These are phyloP conservation scores for Listrodromus nycthemerus DNA, from an alignment of 2,888 invertebrate species.

Conservation along the genomic window DNA sequence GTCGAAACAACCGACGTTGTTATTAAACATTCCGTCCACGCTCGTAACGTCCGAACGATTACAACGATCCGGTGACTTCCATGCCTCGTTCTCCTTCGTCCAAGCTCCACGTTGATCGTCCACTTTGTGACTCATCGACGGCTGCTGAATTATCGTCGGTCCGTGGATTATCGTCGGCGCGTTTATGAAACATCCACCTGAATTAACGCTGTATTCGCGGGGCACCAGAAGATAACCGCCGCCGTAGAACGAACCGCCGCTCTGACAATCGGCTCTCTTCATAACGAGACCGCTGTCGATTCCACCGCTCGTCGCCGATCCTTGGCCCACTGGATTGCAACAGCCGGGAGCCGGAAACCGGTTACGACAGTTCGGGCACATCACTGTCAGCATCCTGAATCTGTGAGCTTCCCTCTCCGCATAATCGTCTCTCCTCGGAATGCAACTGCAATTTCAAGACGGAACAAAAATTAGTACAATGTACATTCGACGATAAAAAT, in stretches of 20 bases:
- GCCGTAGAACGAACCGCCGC: constrained; percentile 67
- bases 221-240: constrained; percentile 74
- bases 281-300: constrained; percentile 1
- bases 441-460: constrained; percentile 56
- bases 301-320: constrained; percentile 17
- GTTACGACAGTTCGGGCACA: constrained; percentile 90
- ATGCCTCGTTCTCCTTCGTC: not conserved
- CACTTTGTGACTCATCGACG: constrained; percentile 14
- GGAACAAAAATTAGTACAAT: not conserved
- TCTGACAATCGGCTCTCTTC: constrained; percentile 37
- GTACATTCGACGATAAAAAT: not conserved
- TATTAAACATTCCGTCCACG: not conserved
- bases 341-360: constrained; percentile 85
- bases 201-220: constrained; percentile 72
- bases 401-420: constrained; percentile 34
- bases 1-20: not conserved
- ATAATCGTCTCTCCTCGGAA: constrained; percentile 53
- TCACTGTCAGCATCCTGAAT: constrained; percentile 85
- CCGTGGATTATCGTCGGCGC: constrained; percentile 77
- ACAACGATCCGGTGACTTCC: not conserved
- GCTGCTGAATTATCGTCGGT: constrained; percentile 74
- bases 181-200: constrained; percentile 78
- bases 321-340: constrained; percentile 72
- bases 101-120: constrained; percentile 1
- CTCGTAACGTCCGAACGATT: not conserved